phyloP scores from a whole-genome alignment of 2,113 vertebrate genomes.

The Ammodytes dubius region DNA sequence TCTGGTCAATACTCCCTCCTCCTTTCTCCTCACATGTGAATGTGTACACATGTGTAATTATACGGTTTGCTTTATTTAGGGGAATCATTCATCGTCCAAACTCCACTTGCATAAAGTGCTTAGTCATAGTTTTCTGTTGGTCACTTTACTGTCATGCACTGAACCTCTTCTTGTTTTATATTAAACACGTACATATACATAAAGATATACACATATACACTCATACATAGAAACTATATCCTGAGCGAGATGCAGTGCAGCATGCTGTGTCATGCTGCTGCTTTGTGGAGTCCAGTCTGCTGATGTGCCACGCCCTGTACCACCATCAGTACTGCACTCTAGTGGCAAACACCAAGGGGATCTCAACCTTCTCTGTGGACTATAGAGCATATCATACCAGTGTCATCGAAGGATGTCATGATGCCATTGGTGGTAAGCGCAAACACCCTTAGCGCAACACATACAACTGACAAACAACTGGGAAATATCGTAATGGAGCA shows the following conservation, averaged over 20 bases:
- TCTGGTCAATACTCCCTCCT: slow-evolving; percentile 44
- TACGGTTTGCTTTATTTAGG: neutral
- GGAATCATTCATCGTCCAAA: neutral
- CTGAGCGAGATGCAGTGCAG: slow-evolving; percentile 22
- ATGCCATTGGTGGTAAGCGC: neutral
- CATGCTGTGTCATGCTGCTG: slow-evolving; percentile 28
- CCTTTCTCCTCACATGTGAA: slow-evolving; percentile 7
- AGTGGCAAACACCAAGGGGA: neutral
- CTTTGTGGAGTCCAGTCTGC: slow-evolving; percentile 39
- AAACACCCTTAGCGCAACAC: neutral
- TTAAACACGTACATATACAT: neutral
- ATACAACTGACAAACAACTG: neutral
- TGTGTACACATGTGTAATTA: neutral
- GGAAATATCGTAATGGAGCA: neutral
- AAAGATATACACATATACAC: neutral
- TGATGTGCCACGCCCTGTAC: slow-evolving; percentile 78
- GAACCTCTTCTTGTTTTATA: neutral
- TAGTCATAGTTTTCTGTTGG: neutral
- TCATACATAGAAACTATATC: neutral
- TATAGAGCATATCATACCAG: neutral
- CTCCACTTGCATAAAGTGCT: neutral
- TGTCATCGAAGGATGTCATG: neutral
- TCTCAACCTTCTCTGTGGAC: slow-evolving; percentile 2
- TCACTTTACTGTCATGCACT: slow-evolving; percentile 4
- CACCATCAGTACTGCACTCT: slow-evolving; percentile 13